These are phyloP conservation scores for Acrocephalus scirpaceus DNA, from an alignment of 2,797 vertebrate genomes.

Conservation along the genomic window DNA sequence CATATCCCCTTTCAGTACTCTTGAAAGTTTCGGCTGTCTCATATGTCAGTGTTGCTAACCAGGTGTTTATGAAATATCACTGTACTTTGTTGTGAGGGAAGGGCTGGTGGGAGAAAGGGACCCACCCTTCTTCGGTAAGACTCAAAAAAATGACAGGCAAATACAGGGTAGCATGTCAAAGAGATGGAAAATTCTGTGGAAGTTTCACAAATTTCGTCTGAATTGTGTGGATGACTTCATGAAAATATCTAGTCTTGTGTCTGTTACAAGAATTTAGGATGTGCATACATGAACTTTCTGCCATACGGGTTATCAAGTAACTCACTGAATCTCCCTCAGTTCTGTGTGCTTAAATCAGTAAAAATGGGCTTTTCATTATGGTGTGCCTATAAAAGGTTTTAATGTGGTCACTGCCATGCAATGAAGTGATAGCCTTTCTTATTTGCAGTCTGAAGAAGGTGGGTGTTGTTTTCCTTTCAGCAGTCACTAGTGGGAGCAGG, in stretches of 20 bases:
- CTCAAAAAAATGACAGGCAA: background rate
- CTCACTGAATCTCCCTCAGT: rapidly evolving
- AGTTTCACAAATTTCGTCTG: background rate
- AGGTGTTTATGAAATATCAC: background rate
- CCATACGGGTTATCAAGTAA: background rate
- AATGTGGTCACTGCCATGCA: background rate
- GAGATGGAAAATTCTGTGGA: background rate
- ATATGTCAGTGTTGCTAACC: background rate
- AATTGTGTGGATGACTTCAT: background rate
- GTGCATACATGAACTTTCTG: background rate
- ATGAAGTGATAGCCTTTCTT: background rate
- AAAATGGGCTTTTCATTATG: background rate
- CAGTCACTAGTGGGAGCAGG: background rate
- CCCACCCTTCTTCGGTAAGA: background rate
- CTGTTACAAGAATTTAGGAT: background rate
- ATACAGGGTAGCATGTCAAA: background rate
- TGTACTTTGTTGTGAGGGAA: background rate
- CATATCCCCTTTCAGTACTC: background rate
- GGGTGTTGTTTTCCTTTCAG: background rate
- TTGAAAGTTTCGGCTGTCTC: background rate
- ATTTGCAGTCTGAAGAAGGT: rapidly evolving
- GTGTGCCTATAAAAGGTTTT: background rate
- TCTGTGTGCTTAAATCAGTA: background rate
- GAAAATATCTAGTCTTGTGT: background rate
- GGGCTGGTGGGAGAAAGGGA: background rate